Percentiles rank a stretch among this genome's conserved stretches.
phyloP scores from a whole-genome alignment of 2,888 invertebrate genomes.

The Nomada fabriciana region DNA sequence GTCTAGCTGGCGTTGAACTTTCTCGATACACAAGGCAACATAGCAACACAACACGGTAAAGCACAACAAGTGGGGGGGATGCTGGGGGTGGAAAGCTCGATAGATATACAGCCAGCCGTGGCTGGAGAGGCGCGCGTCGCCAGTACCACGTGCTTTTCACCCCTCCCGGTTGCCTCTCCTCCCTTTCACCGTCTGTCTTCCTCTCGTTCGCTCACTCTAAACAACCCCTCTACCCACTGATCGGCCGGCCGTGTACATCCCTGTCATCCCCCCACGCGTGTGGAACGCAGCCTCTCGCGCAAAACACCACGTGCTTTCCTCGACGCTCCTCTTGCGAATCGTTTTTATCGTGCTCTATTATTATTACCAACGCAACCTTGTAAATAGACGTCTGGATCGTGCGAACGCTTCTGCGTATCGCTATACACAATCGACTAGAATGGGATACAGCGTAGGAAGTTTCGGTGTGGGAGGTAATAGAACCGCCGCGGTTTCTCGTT shows the following conservation, averaged over 20 bases:
- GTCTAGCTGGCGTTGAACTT: slow-evolving; percentile 84
- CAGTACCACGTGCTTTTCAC: slow-evolving; percentile 79
- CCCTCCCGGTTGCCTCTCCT: slow-evolving; percentile 62
- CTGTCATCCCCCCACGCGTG: slow-evolving; percentile 66
- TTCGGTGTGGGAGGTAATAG: slow-evolving; percentile 56
- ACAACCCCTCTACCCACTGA: slow-evolving; percentile 76
- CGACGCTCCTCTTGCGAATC: not conserved
- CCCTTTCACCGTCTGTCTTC: slow-evolving; percentile 64
- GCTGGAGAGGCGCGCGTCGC: slow-evolving; percentile 81
- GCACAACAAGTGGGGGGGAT: slow-evolving; percentile 84
- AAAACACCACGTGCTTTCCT: slow-evolving; percentile 66
- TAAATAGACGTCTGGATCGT: slow-evolving; percentile 79
- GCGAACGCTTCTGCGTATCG: slow-evolving; percentile 63
- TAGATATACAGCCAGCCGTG: slow-evolving; percentile 79
- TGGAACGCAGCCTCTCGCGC: slow-evolving; percentile 66
- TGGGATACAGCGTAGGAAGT: slow-evolving; percentile 70
- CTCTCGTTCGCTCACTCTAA: slow-evolving; percentile 77
- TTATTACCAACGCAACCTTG: slow-evolving; percentile 73
- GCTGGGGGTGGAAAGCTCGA: slow-evolving; percentile 79
- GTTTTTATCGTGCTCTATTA: not conserved
- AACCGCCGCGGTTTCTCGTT: slow-evolving; percentile 56
- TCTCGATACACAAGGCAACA: slow-evolving; percentile 84
- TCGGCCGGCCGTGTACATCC: slow-evolving; percentile 71
- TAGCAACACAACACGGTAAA: slow-evolving; percentile 83
- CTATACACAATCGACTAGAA: slow-evolving; percentile 56